Conservation (phyloP, 2,113 vertebrate species). For the Arothron firmamentum region DNA sequence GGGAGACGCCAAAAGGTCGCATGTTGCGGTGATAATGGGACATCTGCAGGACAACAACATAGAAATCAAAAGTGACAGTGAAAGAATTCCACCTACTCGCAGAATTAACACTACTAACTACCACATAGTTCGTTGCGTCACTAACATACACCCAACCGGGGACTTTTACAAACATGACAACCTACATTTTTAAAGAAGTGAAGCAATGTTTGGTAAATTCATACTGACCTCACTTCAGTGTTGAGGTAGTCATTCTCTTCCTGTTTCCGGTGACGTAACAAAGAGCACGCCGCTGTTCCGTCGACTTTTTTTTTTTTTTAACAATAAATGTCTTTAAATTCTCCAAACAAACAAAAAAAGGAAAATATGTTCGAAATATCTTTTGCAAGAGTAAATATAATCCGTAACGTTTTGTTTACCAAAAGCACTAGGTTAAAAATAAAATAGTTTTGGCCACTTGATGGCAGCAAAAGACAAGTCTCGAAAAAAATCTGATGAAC, state of each 20-base stretch:
- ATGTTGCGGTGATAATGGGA: constrained; percentile 31
- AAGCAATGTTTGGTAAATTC: too few relatives aligned
- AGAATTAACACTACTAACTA: too few relatives aligned
- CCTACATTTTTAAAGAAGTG: too few relatives aligned
- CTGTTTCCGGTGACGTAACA: constrained; percentile 57
- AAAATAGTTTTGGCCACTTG: neutral
- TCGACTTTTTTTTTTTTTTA: neutral
- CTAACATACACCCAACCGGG: too few relatives aligned
- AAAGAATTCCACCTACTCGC: neutral
- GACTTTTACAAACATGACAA: too few relatives aligned
- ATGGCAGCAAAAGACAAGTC: neutral
- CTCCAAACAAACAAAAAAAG: neutral
- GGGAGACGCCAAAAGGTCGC: constrained; percentile 26
- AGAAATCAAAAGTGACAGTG: neutral
- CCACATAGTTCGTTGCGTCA: too few relatives aligned
- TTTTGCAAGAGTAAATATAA: too few relatives aligned
- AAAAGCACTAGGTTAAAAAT: neutral
- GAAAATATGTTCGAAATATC: neutral
- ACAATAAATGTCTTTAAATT: neutral
- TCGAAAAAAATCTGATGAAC: neutral
- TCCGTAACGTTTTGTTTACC: too few relatives aligned
- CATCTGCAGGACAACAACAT: constrained; percentile 20
- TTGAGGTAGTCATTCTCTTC: constrained; percentile 35
- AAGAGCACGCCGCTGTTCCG: neutral
- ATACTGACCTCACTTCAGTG: constrained; percentile 45